These are phyloP conservation scores for Osedax frankpressi DNA, from an alignment of 2,888 invertebrate species.

Conservation along the genomic window DNA sequence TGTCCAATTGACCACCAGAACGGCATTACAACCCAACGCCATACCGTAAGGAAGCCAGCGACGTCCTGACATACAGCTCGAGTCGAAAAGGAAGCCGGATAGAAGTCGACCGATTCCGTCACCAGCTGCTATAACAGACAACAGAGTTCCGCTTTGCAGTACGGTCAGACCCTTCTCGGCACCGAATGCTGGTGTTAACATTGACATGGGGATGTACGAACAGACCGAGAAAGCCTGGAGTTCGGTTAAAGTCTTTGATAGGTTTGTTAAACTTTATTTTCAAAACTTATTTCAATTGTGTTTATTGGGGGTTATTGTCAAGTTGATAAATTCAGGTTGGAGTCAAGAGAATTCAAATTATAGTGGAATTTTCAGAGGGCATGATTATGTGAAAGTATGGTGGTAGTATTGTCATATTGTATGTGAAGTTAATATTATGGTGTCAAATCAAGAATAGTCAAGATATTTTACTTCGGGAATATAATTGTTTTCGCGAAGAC, in stretches of 20 bases:
- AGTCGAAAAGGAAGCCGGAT: constrained; percentile 17
- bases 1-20: not conserved
- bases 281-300: too few species aligned
- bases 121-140: constrained; percentile 7
- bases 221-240: not conserved
- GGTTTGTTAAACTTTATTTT: not conserved
- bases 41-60: not conserved
- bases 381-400: not conserved
- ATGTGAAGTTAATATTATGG: too few species aligned
- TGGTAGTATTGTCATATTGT: not conserved
- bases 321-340: not conserved
- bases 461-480: too few species aligned
- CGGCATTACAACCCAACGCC: not conserved
- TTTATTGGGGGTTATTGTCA: not conserved
- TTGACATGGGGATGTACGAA: constrained; percentile 10
- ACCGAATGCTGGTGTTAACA: constrained; percentile 14
- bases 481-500: too few species aligned
- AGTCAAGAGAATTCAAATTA: not conserved
- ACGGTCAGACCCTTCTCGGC: not conserved
- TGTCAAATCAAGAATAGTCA: too few species aligned
- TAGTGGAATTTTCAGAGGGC: not conserved
- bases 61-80: not conserved
- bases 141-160: not conserved
- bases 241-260: not conserved
- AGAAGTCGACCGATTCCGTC: constrained; percentile 15